Evolutionary conservation across 2,113 vertebrate genomes (phyloP).

Genomic region (Aviceda subcristata): DNA sequence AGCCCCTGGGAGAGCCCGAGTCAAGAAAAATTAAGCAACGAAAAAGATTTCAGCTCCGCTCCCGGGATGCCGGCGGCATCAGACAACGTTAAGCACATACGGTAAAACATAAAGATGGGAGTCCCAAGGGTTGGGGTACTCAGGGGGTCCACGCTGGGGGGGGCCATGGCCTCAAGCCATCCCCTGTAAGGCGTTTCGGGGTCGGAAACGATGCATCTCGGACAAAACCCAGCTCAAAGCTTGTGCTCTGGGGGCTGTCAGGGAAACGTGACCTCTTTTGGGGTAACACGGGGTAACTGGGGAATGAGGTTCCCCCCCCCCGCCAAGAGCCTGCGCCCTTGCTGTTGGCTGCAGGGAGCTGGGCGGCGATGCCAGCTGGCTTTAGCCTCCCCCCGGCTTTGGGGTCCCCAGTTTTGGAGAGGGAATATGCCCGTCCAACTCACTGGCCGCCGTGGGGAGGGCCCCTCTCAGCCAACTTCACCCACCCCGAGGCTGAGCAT

Average conservation of each 20-base stretch:
- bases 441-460: neutral
- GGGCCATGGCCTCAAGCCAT: neutral
- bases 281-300: neutral
- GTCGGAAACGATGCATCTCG: neutral
- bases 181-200: neutral
- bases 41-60: neutral
- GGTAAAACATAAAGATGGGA: neutral
- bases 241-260: neutral
- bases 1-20: neutral
- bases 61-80: fast-evolving
- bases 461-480: neutral
- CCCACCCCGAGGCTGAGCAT: neutral
- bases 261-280: neutral
- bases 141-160: neutral
- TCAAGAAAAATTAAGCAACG: neutral
- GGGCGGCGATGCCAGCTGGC: fast-evolving
- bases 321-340: fast-evolving
- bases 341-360: neutral
- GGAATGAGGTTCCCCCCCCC: neutral
- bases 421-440: neutral
- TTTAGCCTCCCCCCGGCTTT: fast-evolving
- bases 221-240: neutral
- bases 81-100: neutral
- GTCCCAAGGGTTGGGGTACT: neutral
- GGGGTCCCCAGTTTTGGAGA: neutral